Base-by-base conservation (phyloP, 2,797 vertebrate species). In the Xiphophorus birchmanni region DNA sequence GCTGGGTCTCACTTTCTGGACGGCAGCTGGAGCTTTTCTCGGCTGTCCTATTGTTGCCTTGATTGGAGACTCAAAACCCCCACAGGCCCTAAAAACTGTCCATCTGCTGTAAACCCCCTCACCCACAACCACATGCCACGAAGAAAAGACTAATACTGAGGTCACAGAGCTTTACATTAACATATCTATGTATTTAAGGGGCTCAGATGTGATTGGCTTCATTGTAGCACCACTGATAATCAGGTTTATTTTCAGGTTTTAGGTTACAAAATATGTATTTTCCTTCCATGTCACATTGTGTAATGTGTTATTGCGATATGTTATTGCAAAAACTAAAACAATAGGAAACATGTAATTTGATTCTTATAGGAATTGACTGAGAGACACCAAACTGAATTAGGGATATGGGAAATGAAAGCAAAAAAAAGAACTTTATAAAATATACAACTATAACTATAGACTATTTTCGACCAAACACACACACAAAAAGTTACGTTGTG, bases 41-140 rank as follows among this genome's bases (percentile, higher is more conserved):
- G 72, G 74, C 74, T 76, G 67, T 76, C 52, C 44, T 50, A 72
- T 81, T 81, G 74, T 76, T 73, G n/a, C 13, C 47, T 40, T 71
- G n/a, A 58, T 47, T 75, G 69, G 3, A 6, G 50, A 50, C 52
- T 48, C 71, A 58, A 47, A 58, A 71, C 48, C 65, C 72, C 56
- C 40, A 40, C 29, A 50, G 45, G 5, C 35, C 54, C 44, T 32
- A 63, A 18, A 18, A 63, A 56, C 7, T 47, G 65, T 42, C 80
- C 80, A 81, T 81, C 80, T 81, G 80, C 80, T 76, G 80, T 60
- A 67, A 67, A 1, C 35, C 63, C 60, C 44, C 78, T 3, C n/a
- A 21, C 40, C 11, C 21, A 32, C 15, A 2, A 13, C 40, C 52
- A 42, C 40, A 58, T 21, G 32, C 21, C 35, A 42, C 37, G 4